Evolutionary conservation across 2,888 invertebrate species (phyloP), one percentile per base, ranked within the genome.

Genomic region (Trissonchulus latispiculum): DNA sequence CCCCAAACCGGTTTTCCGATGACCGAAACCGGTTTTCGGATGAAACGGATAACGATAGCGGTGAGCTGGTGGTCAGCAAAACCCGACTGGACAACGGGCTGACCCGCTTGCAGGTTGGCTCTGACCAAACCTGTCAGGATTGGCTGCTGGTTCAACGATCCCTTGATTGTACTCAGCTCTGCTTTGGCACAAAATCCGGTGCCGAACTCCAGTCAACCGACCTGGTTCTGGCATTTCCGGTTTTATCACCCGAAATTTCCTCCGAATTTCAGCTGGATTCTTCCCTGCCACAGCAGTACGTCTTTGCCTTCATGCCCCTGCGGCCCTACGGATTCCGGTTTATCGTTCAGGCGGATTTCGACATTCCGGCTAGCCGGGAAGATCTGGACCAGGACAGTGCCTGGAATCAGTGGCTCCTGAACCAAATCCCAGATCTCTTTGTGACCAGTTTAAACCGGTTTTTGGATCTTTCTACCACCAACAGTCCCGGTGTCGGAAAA

Each of bases 371-470:
- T 8, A 84, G 83, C 59, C 79, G 84, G 71, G 84, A 84, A 75
- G 84, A 83, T 72, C 81, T 84, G 1, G 81, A 82, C 73, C 75
- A 79, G 33, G 83, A 84, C 79, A 83, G 82, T 73, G 76, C 80
- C 15, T 84, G 84, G 84, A 84, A 84, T 77, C 83, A 84, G 77
- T 83, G 83, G 83, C 78, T 84, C 36, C 76, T 81, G 62, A 81
- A 78, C 76, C 81, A 82, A 72, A 79, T 83, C 31, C 83, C 81
- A 75, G 76, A 76, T 1, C 77, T 81, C 2, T 83, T 83, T 71
- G 76, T 82, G n/a, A 81, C 82, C 31, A 79, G 81, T 28, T 76
- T 83, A 28, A 79, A 83, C 8, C 74, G 75, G 28, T 83, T 83
- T 69, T 29, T 36, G 70, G 62, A 64, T 8, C 35, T 64, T 8